Conservation (phyloP, 35 echinoderm and acorn worm species). For the Apostichopus parvimensis region DNA sequence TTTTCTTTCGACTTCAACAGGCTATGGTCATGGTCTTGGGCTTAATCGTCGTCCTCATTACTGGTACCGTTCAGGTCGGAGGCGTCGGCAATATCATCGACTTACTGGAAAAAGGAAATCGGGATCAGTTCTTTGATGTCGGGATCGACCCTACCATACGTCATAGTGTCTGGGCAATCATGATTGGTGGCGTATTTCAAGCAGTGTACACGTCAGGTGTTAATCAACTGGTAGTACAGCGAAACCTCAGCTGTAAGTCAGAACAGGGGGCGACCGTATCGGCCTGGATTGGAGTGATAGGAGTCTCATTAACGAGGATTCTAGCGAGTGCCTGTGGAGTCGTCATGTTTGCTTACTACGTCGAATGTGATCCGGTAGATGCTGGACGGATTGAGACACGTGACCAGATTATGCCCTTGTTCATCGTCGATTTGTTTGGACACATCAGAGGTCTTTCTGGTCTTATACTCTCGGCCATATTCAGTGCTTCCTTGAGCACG, state of each 20-base stretch:
- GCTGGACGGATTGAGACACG: conserved; percentile 13
- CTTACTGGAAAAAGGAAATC: neutral
- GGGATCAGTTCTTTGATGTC: conserved; percentile 28
- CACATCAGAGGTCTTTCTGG: conserved; percentile 39
- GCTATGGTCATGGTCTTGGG: conserved; percentile 36
- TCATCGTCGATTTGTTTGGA: conserved; percentile 48
- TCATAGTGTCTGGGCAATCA: conserved; percentile 45
- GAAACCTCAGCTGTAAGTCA: conserved; percentile 44
- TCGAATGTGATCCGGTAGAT: conserved; percentile 26
- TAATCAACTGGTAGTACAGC: conserved; percentile 43
- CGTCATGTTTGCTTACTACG: conserved; percentile 57
- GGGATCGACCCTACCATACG: conserved; percentile 29
- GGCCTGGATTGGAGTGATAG: conserved; percentile 37
- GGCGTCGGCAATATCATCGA: conserved; percentile 8
- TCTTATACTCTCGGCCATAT: conserved; percentile 41
- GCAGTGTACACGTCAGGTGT: conserved; percentile 38
- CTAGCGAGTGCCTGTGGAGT: conserved; percentile 29
- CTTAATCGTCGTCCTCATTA: neutral
- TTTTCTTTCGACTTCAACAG: conserved; percentile 23
- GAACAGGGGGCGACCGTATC: neutral
- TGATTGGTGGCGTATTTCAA: conserved; percentile 47
- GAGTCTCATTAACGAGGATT: neutral
- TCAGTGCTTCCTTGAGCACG: conserved; percentile 57
- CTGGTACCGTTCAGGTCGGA: conserved; percentile 24
- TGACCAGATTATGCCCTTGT: conserved; percentile 53